Conservation (phyloP, 2,888 invertebrate genomes). For the Spodoptera littoralis region DNA sequence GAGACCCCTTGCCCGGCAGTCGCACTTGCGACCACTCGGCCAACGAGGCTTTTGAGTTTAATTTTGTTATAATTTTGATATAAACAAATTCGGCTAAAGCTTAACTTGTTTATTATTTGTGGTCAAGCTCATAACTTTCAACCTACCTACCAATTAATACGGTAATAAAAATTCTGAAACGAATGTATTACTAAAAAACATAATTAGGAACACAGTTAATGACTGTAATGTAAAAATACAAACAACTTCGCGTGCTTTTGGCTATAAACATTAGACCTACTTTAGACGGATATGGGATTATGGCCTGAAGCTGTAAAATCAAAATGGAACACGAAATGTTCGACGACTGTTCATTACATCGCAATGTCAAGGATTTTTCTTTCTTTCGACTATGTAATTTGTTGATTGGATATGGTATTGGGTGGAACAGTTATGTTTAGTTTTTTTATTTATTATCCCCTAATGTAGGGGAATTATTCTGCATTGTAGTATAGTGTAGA, state of each 20-base stretch:
- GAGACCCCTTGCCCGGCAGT: no score
- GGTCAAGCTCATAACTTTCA: not conserved
- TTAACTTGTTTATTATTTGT: not conserved
- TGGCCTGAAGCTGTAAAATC: constrained; percentile 5
- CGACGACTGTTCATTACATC: not conserved
- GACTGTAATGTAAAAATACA: constrained; percentile 2
- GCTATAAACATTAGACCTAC: constrained; percentile 19
- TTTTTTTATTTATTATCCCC: no score
- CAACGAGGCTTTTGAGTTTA: no score
- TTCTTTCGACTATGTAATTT: no score
- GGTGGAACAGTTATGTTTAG: no score
- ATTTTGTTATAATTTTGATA: no score
- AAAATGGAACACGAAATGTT: not conserved
- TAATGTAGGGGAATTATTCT: no score
- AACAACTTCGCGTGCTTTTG: constrained; percentile 35
- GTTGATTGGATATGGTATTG: no score
- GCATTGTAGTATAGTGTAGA: no score
- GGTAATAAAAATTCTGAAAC: not conserved
- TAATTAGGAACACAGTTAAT: constrained; percentile 9
- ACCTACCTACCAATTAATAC: not conserved
- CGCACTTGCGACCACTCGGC: no score
- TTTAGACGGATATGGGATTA: constrained; percentile 10
- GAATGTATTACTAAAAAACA: constrained; percentile 1
- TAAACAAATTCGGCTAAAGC: not conserved
- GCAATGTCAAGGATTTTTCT: no score